Evolutionary conservation across 1,140 invertebrate species (phyloP).

Genomic region (Bombus polaris): DNA sequence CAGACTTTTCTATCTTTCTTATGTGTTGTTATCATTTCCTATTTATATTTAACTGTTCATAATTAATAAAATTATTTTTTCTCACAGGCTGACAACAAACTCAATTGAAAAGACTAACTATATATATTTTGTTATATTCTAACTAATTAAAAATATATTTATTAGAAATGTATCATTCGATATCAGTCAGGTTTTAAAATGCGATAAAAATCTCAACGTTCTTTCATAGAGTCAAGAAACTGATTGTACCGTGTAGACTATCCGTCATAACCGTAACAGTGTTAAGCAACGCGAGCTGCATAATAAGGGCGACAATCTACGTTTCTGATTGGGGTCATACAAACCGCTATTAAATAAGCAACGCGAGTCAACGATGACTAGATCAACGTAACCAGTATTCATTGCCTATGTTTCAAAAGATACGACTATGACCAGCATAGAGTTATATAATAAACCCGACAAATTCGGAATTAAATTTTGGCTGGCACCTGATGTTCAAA

Average conservation of each 20-base stretch:
- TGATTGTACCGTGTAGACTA: slow-evolving; percentile 24
- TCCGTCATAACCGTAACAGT: slow-evolving; percentile 43
- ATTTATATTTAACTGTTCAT: no score
- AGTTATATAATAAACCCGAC: background rate
- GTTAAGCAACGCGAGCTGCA: slow-evolving; percentile 36
- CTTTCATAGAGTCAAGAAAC: slow-evolving; percentile 37
- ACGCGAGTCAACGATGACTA: slow-evolving; percentile 31
- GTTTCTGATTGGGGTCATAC: slow-evolving; percentile 29
- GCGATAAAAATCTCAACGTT: background rate
- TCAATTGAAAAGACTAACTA: background rate
- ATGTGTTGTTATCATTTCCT: no score
- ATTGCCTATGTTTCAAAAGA: slow-evolving; percentile 11
- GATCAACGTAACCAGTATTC: slow-evolving; percentile 8
- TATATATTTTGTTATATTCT: background rate
- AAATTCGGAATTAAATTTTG: no score
- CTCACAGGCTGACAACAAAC: no score
- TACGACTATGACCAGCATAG: background rate
- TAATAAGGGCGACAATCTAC: slow-evolving; percentile 47
- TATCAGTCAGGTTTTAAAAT: background rate
- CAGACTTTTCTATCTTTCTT: no score
- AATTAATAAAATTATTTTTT: no score
- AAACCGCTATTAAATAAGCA: slow-evolving; percentile 23
- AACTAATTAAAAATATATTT: no score
- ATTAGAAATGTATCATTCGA: background rate
- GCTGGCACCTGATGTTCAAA: no score